Conservation (phyloP, 2,888 invertebrate genomes). For the Ischnura elegans region DNA sequence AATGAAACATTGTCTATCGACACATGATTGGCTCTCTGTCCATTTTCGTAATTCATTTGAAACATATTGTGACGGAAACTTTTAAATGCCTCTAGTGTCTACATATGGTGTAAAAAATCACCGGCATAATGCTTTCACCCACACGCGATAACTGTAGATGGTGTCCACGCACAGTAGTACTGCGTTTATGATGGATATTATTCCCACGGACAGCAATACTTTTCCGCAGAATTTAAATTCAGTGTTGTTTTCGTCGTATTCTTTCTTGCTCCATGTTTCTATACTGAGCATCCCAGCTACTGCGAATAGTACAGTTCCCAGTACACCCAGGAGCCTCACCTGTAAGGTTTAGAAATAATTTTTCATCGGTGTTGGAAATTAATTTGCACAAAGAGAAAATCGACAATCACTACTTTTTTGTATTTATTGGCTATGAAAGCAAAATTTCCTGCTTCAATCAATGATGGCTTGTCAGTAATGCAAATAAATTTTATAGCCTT, state of each 20-base stretch:
- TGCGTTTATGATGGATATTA: constrained; percentile 37
- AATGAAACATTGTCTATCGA: too few species aligned
- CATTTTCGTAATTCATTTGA: too few species aligned
- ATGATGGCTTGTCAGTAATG: too few species aligned
- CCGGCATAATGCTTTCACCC: constrained; percentile 31
- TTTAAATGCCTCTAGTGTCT: background rate
- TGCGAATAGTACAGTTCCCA: constrained; percentile 66
- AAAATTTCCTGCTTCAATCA: too few species aligned
- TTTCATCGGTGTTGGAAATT: too few species aligned
- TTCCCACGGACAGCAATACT: background rate
- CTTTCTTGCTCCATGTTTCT: constrained; percentile 50
- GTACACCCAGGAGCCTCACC: constrained; percentile 37
- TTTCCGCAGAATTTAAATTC: constrained; percentile 13
- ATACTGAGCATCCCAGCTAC: constrained; percentile 71
- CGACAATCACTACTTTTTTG: too few species aligned
- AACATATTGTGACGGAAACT: too few species aligned
- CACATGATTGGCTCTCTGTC: too few species aligned
- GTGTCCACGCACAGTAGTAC: constrained; percentile 36
- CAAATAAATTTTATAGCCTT: too few species aligned
- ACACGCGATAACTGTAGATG: background rate
- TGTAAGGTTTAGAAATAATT: background rate
- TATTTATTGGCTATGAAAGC: too few species aligned
- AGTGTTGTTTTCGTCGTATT: background rate
- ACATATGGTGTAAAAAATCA: background rate
- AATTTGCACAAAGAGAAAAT: too few species aligned